Evolutionary conservation across 2,113 vertebrate genomes (phyloP).

Genomic region (Xerus inauris): DNA sequence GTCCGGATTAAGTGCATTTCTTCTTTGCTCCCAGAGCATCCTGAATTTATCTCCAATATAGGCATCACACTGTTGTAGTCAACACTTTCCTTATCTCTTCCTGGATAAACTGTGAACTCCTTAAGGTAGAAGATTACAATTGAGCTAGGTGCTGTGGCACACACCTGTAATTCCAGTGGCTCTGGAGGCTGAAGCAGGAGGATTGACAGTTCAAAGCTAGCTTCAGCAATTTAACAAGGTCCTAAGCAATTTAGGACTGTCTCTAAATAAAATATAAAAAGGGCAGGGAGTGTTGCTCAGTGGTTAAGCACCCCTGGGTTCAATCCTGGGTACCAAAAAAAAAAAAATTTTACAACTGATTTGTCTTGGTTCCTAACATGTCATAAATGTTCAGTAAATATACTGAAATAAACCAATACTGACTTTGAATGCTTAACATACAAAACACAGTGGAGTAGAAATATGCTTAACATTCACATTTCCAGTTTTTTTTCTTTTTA

Average conservation of each 20-base stretch:
- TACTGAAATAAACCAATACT: constrained; percentile 10
- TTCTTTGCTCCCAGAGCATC: not conserved
- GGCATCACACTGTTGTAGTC: not conserved
- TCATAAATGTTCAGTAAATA: constrained; percentile 20
- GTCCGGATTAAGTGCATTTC: not conserved
- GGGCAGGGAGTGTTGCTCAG: too few species aligned
- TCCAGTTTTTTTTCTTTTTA: too few species aligned
- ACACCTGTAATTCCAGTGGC: too few species aligned
- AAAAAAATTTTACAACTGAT: not conserved
- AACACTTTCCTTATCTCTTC: not conserved
- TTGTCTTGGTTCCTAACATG: not conserved
- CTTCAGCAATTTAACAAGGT: too few species aligned
- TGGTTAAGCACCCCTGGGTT: too few species aligned
- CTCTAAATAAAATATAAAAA: too few species aligned
- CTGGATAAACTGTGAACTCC: not conserved
- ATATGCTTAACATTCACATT: not conserved
- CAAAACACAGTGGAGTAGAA: not conserved
- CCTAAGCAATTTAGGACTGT: too few species aligned
- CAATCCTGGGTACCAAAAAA: too few species aligned
- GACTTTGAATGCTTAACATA: not conserved
- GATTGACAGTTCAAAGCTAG: too few species aligned
- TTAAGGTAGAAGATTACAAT: not conserved
- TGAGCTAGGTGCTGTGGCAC: too few species aligned
- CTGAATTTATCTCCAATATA: not conserved
- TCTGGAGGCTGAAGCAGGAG: too few species aligned